These are phyloP conservation scores for Bombus vancouverensis DNA, from an alignment of 1,140 invertebrate species.

Conservation along the genomic window DNA sequence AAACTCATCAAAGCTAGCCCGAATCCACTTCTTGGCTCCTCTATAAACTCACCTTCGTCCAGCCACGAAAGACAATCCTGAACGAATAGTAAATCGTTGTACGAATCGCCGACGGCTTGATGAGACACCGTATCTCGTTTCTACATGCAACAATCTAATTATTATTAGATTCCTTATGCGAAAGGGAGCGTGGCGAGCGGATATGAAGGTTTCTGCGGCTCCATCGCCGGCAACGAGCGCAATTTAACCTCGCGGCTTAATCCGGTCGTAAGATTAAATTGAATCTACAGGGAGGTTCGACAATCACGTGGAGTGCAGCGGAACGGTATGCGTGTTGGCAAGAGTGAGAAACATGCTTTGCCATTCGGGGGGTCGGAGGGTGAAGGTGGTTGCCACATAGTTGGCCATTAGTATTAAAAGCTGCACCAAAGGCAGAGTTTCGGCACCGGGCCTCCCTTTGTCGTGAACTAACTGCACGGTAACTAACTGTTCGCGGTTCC, in stretches of 20 bases:
- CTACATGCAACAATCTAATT: constrained; percentile 35
- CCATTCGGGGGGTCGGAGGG: constrained; percentile 38
- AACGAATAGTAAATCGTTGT: too few relatives aligned
- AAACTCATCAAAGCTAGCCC: not conserved
- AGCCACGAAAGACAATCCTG: not conserved
- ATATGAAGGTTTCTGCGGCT: constrained; percentile 4
- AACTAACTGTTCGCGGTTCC: constrained; percentile 13
- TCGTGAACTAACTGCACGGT: constrained; percentile 26
- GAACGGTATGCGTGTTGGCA: constrained; percentile 45
- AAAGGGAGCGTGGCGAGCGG: too few relatives aligned
- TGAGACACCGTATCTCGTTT: constrained; percentile 7
- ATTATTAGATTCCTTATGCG: constrained; percentile 36
- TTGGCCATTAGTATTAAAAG: constrained; percentile 72
- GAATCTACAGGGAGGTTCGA: constrained; percentile 68
- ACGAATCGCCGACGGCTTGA: not conserved
- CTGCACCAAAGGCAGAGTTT: constrained; percentile 46
- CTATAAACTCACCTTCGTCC: too few relatives aligned
- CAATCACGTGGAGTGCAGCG: constrained; percentile 55
- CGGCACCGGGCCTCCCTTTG: constrained; percentile 24
- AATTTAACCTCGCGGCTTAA: constrained; percentile 48
- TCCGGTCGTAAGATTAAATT: constrained; percentile 73
- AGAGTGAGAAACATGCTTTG: constrained; percentile 52
- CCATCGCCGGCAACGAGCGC: not conserved
- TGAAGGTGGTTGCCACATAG: constrained; percentile 66
- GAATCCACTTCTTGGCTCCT: too few relatives aligned